Conservation (phyloP, 2,888 invertebrate genomes). For the Drosophila limbata region DNA sequence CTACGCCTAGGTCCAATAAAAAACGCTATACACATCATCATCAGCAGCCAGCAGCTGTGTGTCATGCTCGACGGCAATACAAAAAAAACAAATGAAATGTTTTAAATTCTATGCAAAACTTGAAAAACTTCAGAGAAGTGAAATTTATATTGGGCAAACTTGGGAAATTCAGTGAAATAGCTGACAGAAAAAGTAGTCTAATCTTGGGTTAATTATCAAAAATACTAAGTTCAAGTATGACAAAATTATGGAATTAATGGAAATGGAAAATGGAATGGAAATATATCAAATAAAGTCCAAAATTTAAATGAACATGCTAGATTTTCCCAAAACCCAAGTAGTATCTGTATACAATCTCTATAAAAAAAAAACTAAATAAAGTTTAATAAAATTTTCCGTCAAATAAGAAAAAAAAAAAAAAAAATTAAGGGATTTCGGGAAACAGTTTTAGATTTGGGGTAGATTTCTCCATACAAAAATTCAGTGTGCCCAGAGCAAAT, state of each 20-base stretch:
- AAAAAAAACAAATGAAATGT: conserved; percentile 1
- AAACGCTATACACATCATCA: conserved; percentile 30
- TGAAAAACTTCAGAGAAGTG: not conserved
- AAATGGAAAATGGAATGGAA: not conserved
- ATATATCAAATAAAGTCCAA: not conserved
- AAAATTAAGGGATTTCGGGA: not conserved
- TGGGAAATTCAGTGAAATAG: not conserved
- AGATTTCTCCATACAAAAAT: too few relatives aligned
- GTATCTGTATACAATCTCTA: not conserved
- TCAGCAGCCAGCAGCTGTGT: conserved; percentile 33
- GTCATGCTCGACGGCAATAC: conserved; percentile 30
- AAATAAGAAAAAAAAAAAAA: too few relatives aligned
- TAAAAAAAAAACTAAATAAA: not conserved
- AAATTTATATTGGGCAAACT: not conserved
- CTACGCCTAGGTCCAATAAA: conserved; percentile 41
- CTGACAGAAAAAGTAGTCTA: not conserved
- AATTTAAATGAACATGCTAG: not conserved
- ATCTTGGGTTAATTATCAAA: not conserved
- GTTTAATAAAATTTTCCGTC: not conserved
- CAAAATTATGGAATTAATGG: not conserved
- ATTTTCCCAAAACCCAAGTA: not conserved
- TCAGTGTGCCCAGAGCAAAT: too few relatives aligned
- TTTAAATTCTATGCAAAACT: not conserved
- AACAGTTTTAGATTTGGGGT: too few relatives aligned
- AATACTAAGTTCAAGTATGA: not conserved